Conservation (phyloP, 2,113 vertebrate species). For the Hydropotes inermis region DNA sequence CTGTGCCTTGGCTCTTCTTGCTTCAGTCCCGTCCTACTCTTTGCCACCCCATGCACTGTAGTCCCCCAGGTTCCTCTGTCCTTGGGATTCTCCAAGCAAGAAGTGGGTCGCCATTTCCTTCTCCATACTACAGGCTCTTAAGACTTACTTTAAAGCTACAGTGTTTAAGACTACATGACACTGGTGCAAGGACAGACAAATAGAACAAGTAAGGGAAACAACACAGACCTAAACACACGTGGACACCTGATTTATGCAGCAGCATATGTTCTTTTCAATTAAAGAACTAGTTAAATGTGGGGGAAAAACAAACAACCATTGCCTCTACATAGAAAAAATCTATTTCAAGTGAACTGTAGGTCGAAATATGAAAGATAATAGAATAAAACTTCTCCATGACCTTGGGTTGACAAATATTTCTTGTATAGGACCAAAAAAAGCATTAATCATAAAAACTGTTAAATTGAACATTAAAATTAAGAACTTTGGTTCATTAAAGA, state of each 20-base stretch:
- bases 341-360: not conserved
- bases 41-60: accelerated
- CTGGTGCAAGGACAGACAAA: not conserved
- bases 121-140: not conserved
- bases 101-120: not conserved
- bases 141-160: not conserved
- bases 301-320: not conserved
- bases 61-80: not conserved
- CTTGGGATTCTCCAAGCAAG: not conserved
- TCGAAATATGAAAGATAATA: not conserved
- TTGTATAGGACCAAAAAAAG: not conserved
- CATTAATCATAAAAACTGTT: not conserved
- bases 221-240: not conserved
- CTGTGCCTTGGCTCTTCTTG: not conserved
- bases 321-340: not conserved
- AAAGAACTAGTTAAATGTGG: not conserved
- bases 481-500: not conserved
- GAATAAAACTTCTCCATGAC: not conserved
- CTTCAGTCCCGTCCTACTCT: not conserved
- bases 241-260: not conserved
- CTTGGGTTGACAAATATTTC: not conserved
- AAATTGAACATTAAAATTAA: not conserved
- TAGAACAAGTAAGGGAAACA: not conserved
- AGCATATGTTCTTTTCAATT: not conserved
- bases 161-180: not conserved